Evolutionary conservation across 2,797 vertebrate genomes (phyloP).

Genomic region (Eidolon dupreanum): DNA sequence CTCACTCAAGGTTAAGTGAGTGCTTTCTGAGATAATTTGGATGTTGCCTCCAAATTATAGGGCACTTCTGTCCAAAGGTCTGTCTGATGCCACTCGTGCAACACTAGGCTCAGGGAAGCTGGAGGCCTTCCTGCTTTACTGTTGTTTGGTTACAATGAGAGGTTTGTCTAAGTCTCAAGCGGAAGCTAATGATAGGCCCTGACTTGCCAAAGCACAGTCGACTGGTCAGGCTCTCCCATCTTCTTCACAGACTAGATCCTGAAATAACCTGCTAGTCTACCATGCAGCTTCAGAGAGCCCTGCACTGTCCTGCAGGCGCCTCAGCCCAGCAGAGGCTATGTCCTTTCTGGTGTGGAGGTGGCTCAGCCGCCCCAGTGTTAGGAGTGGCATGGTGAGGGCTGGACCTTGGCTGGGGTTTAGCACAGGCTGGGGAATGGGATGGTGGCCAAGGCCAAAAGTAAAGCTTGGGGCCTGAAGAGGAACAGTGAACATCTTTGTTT

Average conservation of each 20-base stretch:
- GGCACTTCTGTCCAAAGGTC: neutral
- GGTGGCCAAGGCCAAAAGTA: neutral
- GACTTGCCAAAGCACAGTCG: conserved; percentile 38
- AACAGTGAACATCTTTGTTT: neutral
- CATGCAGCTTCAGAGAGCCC: neutral
- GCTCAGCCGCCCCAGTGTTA: too few species aligned
- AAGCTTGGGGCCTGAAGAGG: neutral
- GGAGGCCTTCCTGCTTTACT: conserved; percentile 6
- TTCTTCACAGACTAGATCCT: neutral
- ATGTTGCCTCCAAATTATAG: neutral
- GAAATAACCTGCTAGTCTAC: conserved; percentile 38
- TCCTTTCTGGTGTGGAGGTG: neutral
- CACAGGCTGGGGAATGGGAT: neutral
- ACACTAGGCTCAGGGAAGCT: neutral
- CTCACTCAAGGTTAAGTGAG: neutral
- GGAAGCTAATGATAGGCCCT: conserved; percentile 52
- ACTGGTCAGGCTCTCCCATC: neutral
- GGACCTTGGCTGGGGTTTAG: neutral
- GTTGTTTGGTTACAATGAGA: conserved; percentile 50
- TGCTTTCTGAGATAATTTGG: neutral
- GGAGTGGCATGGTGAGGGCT: neutral
- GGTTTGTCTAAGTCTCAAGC: neutral
- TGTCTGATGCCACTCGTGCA: neutral
- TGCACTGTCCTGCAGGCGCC: neutral
- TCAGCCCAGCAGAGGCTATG: fast-evolving